These are phyloP conservation scores for Cryptotermes secundus DNA, from an alignment of 1,140 invertebrate species.

Conservation along the genomic window DNA sequence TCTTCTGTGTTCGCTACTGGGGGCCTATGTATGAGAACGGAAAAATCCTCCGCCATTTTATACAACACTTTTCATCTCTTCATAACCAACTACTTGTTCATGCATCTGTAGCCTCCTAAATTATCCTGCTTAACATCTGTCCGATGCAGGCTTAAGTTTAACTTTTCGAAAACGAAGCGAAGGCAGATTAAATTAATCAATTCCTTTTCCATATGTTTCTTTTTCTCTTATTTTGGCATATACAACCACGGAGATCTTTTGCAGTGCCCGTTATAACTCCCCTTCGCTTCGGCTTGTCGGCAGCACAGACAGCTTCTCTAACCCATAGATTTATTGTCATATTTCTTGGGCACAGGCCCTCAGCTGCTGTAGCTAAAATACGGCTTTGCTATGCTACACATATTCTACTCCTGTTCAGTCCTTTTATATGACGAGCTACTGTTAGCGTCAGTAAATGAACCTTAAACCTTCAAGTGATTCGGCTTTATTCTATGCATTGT, in stretches of 20 bases:
- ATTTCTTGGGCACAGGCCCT: background rate
- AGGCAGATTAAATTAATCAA: slow-evolving; percentile 24
- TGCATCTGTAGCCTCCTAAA: slow-evolving; percentile 16
- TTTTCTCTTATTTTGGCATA: background rate
- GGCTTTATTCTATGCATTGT: too few species aligned
- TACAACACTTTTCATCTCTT: background rate
- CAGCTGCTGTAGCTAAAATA: background rate
- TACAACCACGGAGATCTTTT: background rate
- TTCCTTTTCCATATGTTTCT: background rate
- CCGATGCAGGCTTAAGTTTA: slow-evolving; percentile 5
- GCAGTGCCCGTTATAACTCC: background rate
- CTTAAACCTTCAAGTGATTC: too few species aligned
- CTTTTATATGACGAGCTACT: too few species aligned
- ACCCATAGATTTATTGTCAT: slow-evolving; percentile 12
- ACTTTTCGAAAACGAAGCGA: background rate
- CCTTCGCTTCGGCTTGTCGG: background rate
- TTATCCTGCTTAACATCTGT: slow-evolving; percentile 13
- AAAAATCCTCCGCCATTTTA: slow-evolving; percentile 17
- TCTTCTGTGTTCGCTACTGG: slow-evolving; percentile 21
- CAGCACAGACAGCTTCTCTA: background rate
- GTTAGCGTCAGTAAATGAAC: too few species aligned
- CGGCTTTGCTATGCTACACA: background rate
- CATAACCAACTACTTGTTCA: slow-evolving; percentile 16
- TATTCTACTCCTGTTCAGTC: background rate
- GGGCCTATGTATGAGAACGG: background rate